phyloP scores from a whole-genome alignment of 2,888 invertebrate species.

The Hofmannophila pseudospretella region DNA sequence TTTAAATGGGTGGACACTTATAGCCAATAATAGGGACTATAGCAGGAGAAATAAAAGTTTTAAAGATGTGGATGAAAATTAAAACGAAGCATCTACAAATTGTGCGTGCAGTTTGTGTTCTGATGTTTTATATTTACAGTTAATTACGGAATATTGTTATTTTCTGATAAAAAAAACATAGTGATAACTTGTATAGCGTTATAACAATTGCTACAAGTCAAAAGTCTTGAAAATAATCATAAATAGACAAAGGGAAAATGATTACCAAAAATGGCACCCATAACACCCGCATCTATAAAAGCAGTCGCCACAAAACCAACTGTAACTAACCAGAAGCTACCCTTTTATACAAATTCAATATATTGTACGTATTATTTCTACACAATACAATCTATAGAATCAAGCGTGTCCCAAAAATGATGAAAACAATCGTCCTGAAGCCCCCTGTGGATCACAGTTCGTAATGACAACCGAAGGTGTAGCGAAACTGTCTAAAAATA shows the following conservation, averaged over 20 bases:
- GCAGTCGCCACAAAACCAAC: constrained; percentile 47
- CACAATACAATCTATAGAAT: constrained; percentile 45
- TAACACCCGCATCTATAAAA: constrained; percentile 41
- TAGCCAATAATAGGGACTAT: background rate
- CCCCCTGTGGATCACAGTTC: constrained; percentile 52
- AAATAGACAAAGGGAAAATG: background rate
- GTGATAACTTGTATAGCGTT: no score
- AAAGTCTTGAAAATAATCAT: background rate
- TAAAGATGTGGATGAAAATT: background rate
- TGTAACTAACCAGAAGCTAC: constrained; percentile 50
- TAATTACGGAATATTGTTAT: no score
- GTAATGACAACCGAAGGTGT: constrained; percentile 58
- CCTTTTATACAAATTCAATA: constrained; percentile 49
- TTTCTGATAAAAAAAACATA: no score
- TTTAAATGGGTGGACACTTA: background rate
- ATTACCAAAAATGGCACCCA: background rate
- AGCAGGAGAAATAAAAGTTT: background rate
- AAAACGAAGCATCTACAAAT: no score
- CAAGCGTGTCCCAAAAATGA: constrained; percentile 52
- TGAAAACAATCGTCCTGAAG: constrained; percentile 50
- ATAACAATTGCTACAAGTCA: no score
- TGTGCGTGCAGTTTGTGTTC: no score
- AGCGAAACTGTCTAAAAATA: constrained; percentile 16
- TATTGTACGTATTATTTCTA: constrained; percentile 39
- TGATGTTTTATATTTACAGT: no score